Evolutionary conservation across 2,888 invertebrate species (phyloP).

Genomic region (Spisula solida): DNA sequence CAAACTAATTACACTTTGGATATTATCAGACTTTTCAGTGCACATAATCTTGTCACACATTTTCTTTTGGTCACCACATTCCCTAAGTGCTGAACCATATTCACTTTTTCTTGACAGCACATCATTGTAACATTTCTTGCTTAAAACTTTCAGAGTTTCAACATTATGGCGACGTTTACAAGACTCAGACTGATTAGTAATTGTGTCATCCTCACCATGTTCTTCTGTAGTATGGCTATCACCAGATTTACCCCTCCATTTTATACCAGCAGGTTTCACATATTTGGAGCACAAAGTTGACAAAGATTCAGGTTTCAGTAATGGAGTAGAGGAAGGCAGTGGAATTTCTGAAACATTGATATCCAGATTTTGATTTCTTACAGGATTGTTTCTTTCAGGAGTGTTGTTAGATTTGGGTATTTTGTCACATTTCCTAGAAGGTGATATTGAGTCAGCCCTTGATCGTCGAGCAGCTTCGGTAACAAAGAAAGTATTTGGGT

Average conservation of each 20-base stretch:
- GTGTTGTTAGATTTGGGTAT: not conserved
- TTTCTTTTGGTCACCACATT: not conserved
- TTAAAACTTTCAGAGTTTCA: not conserved
- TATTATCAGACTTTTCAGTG: not conserved
- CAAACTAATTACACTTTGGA: not conserved
- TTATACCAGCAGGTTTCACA: not conserved
- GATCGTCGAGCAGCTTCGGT: not conserved
- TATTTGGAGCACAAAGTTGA: not conserved
- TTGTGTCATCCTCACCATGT: not conserved
- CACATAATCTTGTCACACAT: not conserved
- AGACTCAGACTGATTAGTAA: not conserved
- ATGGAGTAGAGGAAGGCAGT: not conserved
- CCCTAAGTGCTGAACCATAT: not conserved
- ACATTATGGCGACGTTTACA: not conserved
- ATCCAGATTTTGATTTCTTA: not conserved
- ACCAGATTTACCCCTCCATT: not conserved
- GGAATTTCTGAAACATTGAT: constrained; percentile 20
- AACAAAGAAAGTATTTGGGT: constrained; percentile 36
- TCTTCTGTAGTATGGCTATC: not conserved
- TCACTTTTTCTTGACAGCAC: not conserved
- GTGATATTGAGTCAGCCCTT: not conserved
- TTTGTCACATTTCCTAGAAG: not conserved
- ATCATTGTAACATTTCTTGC: not conserved
- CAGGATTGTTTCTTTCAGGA: not conserved
- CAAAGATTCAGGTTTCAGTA: not conserved